A percentile compares a stretch with the other conserved stretches of the same genome.
These are phyloP conservation scores for Lanius ludovicianus DNA, from an alignment of 2,113 vertebrate genomes.

Conservation along the genomic window DNA sequence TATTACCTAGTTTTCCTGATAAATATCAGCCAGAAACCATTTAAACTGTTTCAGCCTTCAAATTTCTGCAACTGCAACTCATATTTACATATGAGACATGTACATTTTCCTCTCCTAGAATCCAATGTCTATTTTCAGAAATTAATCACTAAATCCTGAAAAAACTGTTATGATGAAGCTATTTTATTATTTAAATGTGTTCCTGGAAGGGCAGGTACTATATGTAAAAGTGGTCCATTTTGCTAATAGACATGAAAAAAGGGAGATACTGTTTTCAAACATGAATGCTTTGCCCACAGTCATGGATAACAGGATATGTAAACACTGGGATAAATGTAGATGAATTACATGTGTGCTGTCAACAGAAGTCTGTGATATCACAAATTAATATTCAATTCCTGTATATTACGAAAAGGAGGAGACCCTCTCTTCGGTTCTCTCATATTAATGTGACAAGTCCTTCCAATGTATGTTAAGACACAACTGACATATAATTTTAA, in stretches of 20 bases:
- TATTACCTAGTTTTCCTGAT: constrained; percentile 21
- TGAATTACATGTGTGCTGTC: background rate
- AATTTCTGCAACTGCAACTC: background rate
- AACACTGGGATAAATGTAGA: background rate
- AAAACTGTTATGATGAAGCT: background rate
- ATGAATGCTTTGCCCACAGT: background rate
- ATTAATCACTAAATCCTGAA: background rate
- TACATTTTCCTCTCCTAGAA: background rate
- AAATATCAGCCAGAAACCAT: background rate
- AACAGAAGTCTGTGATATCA: background rate
- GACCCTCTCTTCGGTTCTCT: background rate
- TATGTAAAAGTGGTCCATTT: background rate
- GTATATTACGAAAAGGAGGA: background rate
- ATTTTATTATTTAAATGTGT: background rate
- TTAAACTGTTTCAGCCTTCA: background rate
- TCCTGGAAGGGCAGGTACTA: background rate
- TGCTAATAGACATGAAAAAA: background rate
- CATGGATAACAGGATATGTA: background rate
- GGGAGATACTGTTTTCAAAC: background rate
- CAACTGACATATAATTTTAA: background rate
- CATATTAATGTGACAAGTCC: background rate
- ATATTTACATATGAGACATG: background rate
- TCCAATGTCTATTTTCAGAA: background rate
- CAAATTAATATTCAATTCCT: background rate
- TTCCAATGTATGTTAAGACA: background rate